A percentile compares a stretch with the other conserved stretches of the same genome.
These are phyloP conservation scores for Drosophila busckii DNA, from an alignment of 1,140 invertebrate genomes.

Conservation along the genomic window DNA sequence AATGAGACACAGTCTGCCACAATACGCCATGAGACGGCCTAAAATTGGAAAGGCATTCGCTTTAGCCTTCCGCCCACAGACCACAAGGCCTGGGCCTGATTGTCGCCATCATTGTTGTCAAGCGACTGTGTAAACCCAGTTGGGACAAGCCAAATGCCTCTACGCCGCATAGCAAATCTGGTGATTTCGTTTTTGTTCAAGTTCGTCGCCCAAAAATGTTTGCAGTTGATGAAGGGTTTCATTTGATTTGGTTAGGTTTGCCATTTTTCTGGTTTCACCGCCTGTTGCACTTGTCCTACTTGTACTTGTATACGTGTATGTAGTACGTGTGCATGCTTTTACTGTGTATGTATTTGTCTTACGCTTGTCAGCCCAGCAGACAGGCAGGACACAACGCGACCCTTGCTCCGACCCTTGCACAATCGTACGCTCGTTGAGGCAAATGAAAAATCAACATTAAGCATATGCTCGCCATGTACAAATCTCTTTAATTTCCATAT, in stretches of 20 bases:
- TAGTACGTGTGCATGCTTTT: slow-evolving; percentile 1
- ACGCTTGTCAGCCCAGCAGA: background rate
- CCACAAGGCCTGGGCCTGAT: slow-evolving; percentile 15
- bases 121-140: slow-evolving; percentile 3
- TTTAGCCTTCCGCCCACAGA: slow-evolving; percentile 14
- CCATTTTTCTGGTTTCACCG: slow-evolving; percentile 69
- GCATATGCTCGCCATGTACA: slow-evolving; percentile 60
- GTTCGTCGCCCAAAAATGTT: slow-evolving; percentile 58
- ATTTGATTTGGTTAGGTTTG: slow-evolving; percentile 69
- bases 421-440: slow-evolving; percentile 14
- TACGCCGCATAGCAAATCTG: slow-evolving; percentile 48
- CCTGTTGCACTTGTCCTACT: slow-evolving; percentile 38
- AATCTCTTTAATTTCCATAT: slow-evolving; percentile 67
- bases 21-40: slow-evolving; percentile 17
- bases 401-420: too few species aligned
- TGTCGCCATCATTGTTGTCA: slow-evolving; percentile 39
- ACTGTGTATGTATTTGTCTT: background rate
- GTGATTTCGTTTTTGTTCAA: slow-evolving; percentile 8
- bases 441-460: slow-evolving; percentile 70
- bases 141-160: background rate
- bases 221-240: slow-evolving; percentile 68
- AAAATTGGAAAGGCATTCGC: slow-evolving; percentile 44
- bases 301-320: slow-evolving; percentile 3
- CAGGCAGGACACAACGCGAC: too few species aligned
- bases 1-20: slow-evolving; percentile 14